Evolutionary conservation across 1,140 invertebrate species (phyloP).

Genomic region (Brachionus asplanchnoidis): DNA sequence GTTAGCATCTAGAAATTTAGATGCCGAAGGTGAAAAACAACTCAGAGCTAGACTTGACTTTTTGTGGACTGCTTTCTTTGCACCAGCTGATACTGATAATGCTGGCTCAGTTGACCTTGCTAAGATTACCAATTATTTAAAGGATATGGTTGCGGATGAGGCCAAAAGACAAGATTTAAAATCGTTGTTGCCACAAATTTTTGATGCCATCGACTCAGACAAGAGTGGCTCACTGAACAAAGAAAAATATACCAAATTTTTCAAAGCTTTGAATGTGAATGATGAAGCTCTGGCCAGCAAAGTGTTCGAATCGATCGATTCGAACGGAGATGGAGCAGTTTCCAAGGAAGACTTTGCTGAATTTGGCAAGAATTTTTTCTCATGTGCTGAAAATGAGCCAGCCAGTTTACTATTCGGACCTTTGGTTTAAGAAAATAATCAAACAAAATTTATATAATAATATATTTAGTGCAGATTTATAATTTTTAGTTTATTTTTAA

Average conservation of each 20-base stretch:
- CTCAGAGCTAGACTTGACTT: background rate
- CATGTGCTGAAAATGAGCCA: background rate
- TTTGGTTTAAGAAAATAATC: background rate
- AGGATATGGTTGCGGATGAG: background rate
- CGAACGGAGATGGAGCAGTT: background rate
- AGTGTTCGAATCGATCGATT: background rate
- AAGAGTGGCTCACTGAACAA: background rate
- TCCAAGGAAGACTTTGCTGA: background rate
- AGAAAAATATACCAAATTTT: conserved; percentile 16
- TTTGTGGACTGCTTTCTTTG: conserved; percentile 12
- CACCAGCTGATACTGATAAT: conserved; percentile 22
- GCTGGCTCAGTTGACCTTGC: background rate
- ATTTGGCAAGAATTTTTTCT: conserved; percentile 34
- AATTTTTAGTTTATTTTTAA: too few relatives aligned
- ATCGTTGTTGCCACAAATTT: background rate
- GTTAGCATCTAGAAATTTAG: background rate
- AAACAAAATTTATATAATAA: too few relatives aligned
- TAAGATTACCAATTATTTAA: conserved; percentile 2
- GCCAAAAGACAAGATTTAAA: background rate
- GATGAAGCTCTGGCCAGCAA: background rate
- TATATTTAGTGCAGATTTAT: too few relatives aligned
- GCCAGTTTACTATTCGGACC: conserved; percentile 28
- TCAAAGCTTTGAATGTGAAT: conserved; percentile 29
- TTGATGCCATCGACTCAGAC: conserved; percentile 29
- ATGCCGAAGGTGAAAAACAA: background rate